Base-by-base conservation (phyloP, 1,140 invertebrate species). In the Euwallacea similis region DNA sequence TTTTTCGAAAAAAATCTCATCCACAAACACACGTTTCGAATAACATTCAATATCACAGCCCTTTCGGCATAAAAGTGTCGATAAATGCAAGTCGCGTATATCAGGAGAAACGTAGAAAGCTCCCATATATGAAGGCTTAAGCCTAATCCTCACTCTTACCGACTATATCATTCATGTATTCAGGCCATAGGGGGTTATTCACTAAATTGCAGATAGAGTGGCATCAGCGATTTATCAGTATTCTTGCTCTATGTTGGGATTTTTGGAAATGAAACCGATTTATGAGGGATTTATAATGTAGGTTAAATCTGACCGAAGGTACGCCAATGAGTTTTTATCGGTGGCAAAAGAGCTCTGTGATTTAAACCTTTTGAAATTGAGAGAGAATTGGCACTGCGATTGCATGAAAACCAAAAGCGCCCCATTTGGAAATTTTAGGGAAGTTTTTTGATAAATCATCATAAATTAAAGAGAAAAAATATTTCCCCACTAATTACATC, bases 161-260 rank as follows among this genome's bases (percentile, higher is more conserved):
- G 55, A 58, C 55, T 58, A 58, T 58, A 61, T 61, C 59, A 43
- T 61, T 61, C 55, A 58, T 58, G 55, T 58, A 58, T 58, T 61
- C 59, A 43, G 42, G 59, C 59, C 59, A 21, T 43, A 11, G 13
- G 21, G 55, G 55, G 55, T 58, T 61, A 61, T 61, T n/a, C 33
- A 11, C 9, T 42, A 61, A 61, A 61, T 61, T 61, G 10, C 42
- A 16, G 42, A 42, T 56, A 16, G 54, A 56, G 54, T 56, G 11
- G 54, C 11, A 56, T 15, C 59, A 41, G 21, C 42, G 59, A 61
- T 61, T 61, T 61, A 61, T 61, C 59, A 61, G 59, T 61, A 61
- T 61, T 61, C 59, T 7, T 21, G 8, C 59, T 33, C 21, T 33
- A 33, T 33, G 21, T 33, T 33, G 21, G 21, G 21, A 33, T 33